Evolutionary conservation across 1,140 invertebrate genomes (phyloP), one percentile per base, ranked within the genome.

Genomic region (Hyles euphorbiae): DNA sequence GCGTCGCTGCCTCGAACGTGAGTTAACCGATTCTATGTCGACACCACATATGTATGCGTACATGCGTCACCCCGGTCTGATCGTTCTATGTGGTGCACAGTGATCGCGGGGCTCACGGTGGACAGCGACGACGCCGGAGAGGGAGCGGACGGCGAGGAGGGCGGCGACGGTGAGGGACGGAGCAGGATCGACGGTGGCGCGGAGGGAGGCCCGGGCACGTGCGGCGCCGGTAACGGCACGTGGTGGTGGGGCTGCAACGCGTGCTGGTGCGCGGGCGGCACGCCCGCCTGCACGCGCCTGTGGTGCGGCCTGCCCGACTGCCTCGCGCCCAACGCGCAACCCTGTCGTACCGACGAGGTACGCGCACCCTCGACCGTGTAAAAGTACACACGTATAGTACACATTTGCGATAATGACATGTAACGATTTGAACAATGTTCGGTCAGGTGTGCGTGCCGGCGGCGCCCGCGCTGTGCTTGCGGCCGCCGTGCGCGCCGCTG

Each of bases 261-360:
- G 2, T 97, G 96, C 79, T 91, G 92, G 49, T 97, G 96, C 76
- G 88, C 91, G 9, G 93, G 93, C 56, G 93, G 94, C 7, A 91
- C 92, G 50, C 93, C 94, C 10, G 91, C 92, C 12, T 98, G 96
- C 87, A 96, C 95, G 52, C 93, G 95, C 74, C 93, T 97, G 12
- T 96, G 95, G 95, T 96, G 95, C 74, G 95, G 95, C 4, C 90
- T 94, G 32, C 91, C 92, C n/a, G 96, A 96, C 76, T 96, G 95
- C 74, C 88, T 95, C 40, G 92, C 91, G 45, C 75, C 84, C 40
- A 89, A 84, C 63, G 85, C 90, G 2, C 88, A 66, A 80, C 90
- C 67, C 61, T 90, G 93, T 78, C 83, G 90, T 67, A 81, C 91
- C 55, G 89, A 92, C 68, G 91, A 92, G 89, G 89, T 90, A 3